Percentiles rank a stretch among this genome's conserved stretches.
phyloP scores from a whole-genome alignment of 2,888 invertebrate species.

The Leucozona laternaria region DNA sequence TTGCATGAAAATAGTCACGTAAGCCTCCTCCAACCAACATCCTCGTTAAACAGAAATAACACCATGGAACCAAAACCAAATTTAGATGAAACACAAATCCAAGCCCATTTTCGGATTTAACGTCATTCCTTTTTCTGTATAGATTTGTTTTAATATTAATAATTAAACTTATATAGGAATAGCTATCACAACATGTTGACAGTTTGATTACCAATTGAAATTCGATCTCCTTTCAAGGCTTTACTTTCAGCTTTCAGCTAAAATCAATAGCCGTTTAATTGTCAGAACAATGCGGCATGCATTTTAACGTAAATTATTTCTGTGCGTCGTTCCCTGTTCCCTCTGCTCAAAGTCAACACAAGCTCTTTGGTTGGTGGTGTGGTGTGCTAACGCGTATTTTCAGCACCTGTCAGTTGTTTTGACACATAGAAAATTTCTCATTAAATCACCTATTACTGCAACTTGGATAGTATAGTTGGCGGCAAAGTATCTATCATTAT shows the following conservation, averaged over 20 bases:
- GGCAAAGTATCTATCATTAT: conserved; percentile 44
- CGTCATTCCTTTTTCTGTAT: conserved; percentile 4
- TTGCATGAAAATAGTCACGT: conserved; percentile 67
- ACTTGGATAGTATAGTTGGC: background rate
- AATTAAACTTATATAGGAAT: conserved; percentile 30
- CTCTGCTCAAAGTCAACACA: conserved; percentile 21
- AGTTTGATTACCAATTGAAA: conserved; percentile 55
- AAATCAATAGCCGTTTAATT: conserved; percentile 71
- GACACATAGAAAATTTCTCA: conserved; percentile 26
- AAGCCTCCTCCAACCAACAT: conserved; percentile 37
- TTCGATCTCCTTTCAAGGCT: conserved; percentile 64
- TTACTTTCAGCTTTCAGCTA: conserved; percentile 37
- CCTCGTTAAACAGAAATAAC: conserved; percentile 11
- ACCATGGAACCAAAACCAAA: conserved; percentile 62
- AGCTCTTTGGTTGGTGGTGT: background rate
- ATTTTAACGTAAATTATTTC: conserved; percentile 44
- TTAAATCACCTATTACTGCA: conserved; percentile 27
- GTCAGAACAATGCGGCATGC: conserved; percentile 44
- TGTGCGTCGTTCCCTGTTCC: background rate
- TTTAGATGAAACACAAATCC: conserved; percentile 63
- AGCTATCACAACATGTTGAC: conserved; percentile 20
- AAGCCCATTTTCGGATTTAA: conserved; percentile 10
- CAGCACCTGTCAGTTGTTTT: conserved; percentile 3
- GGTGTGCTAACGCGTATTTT: background rate
- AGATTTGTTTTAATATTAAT: conserved; percentile 15